phyloP scores from a whole-genome alignment of 2,113 vertebrate species.

The Indicator maculatus region DNA sequence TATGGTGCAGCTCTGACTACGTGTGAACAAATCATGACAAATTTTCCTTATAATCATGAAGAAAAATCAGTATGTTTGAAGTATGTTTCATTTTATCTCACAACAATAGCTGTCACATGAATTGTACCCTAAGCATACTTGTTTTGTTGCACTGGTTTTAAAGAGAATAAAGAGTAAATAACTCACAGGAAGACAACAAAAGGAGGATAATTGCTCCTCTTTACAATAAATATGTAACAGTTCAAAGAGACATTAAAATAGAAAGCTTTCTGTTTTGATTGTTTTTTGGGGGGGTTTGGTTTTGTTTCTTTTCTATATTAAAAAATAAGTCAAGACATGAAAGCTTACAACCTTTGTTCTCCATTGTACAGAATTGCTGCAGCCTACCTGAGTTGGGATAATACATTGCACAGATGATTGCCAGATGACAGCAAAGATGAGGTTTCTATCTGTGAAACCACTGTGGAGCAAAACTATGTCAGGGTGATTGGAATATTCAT shows the following conservation, averaged over 20 bases:
- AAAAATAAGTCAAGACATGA: neutral
- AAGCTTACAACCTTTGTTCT: neutral
- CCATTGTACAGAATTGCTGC: neutral
- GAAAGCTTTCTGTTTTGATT: neutral
- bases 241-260: neutral
- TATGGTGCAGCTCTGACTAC: neutral
- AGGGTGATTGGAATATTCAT: neutral
- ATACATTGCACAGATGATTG: neutral
- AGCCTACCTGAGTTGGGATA: neutral
- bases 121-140: neutral
- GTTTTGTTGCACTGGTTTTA: neutral
- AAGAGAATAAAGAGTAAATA: neutral
- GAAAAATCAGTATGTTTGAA: neutral
- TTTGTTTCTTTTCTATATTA: too few relatives aligned
- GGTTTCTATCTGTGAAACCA: neutral
- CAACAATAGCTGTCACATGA: neutral
- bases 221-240: neutral
- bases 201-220: neutral
- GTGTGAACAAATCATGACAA: neutral
- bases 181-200: neutral
- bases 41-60: neutral
- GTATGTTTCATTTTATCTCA: neutral
- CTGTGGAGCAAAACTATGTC: neutral
- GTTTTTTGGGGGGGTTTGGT: too few relatives aligned
- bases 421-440: neutral